phyloP scores from a whole-genome alignment of 2,888 invertebrate genomes.

The Caenorhabditis japonica region DNA sequence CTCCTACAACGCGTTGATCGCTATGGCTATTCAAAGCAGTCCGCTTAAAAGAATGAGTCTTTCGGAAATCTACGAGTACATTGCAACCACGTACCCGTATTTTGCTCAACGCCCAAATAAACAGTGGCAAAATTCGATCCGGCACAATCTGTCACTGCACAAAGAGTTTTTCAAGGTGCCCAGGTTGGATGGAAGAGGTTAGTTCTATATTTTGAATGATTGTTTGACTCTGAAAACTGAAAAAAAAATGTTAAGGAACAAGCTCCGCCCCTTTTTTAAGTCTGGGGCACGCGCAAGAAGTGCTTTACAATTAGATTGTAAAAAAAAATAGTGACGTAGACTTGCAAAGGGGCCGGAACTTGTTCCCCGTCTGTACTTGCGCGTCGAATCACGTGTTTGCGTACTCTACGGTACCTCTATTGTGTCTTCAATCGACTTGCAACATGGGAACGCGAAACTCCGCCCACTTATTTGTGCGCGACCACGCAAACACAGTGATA shows the following conservation, averaged over 20 bases:
- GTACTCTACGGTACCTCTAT: too few relatives aligned
- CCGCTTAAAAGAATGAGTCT: slow-evolving; percentile 11
- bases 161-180: slow-evolving; percentile 22
- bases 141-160: slow-evolving; percentile 34
- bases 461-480: too few relatives aligned
- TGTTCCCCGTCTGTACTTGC: too few relatives aligned
- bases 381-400: too few relatives aligned
- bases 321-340: too few relatives aligned
- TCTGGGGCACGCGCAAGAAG: neutral
- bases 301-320: too few relatives aligned
- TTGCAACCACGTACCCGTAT: slow-evolving; percentile 18
- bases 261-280: neutral
- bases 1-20: slow-evolving; percentile 35
- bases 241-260: neutral
- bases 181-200: slow-evolving; percentile 14
- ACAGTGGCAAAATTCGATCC: slow-evolving; percentile 29
- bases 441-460: too few relatives aligned
- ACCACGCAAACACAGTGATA: too few relatives aligned
- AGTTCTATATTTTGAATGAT: neutral
- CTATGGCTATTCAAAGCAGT: slow-evolving; percentile 30
- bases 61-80: slow-evolving; percentile 25
- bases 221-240: too few relatives aligned
- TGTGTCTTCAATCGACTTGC: too few relatives aligned
- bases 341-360: too few relatives aligned
- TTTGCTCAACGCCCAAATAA: neutral